Evolutionary conservation across 2,797 vertebrate species (phyloP).

Genomic region (Platyrinchus mystaceus): DNA sequence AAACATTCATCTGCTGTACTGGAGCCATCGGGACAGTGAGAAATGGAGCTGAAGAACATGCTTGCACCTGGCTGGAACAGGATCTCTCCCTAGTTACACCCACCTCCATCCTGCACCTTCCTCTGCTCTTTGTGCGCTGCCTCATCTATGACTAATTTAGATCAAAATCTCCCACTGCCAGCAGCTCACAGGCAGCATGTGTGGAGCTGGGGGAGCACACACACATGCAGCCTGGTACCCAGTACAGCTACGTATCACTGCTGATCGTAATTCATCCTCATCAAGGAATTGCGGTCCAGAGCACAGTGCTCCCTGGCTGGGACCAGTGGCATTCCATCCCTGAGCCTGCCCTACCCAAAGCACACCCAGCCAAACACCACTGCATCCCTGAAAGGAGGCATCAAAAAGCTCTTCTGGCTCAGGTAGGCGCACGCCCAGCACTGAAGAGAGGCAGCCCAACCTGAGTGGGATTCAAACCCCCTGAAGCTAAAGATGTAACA

Average conservation of each 20-base stretch:
- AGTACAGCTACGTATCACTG: not conserved
- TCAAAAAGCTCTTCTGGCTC: not conserved
- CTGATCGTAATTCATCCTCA: not conserved
- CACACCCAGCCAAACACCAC: not conserved
- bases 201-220: fast-evolving
- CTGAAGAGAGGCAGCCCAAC: not conserved
- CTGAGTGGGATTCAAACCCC: not conserved
- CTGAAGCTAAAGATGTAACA: fast-evolving
- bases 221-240: fast-evolving
- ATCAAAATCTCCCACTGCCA: not conserved
- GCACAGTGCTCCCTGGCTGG: not conserved
- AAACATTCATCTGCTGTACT: not conserved
- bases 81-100: not conserved
- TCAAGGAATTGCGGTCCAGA: fast-evolving
- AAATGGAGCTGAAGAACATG: not conserved
- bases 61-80: fast-evolving
- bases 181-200: not conserved
- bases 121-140: not conserved
- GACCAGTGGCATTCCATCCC: fast-evolving
- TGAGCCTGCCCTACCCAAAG: not conserved
- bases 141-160: not conserved
- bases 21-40: fast-evolving
- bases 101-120: not conserved
- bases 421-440: fast-evolving
- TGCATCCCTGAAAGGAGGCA: not conserved